phyloP scores from a whole-genome alignment of 2,113 vertebrate species.

The Gadus chalcogrammus region DNA sequence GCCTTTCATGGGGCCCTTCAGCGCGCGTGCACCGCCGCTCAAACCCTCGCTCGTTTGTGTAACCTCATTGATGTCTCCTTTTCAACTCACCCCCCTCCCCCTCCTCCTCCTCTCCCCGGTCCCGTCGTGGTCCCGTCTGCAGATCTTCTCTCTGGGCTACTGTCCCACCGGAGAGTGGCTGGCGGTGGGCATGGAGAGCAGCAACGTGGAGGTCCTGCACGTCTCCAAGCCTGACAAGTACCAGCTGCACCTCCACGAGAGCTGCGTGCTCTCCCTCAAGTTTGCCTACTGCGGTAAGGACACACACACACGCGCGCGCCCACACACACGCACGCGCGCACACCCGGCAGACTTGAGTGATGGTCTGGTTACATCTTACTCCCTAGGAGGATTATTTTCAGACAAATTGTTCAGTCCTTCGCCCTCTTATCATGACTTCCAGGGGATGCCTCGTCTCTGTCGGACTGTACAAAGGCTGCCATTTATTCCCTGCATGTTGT shows the following conservation, averaged over 20 bases:
- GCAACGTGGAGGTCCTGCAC: constrained; percentile 81
- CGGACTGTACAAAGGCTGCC: constrained; percentile 17
- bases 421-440: constrained; percentile 27
- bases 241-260: constrained; percentile 86
- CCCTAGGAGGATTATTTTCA: constrained; percentile 41
- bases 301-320: not conserved
- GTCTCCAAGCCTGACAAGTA: constrained; percentile 84
- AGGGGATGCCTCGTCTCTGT: constrained; percentile 21
- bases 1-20: too few species aligned
- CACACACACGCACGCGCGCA: not conserved
- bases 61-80: too few species aligned
- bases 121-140: not conserved
- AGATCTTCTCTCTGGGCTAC: constrained; percentile 87
- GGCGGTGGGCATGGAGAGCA: constrained; percentile 85
- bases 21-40: too few species aligned
- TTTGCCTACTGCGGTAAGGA: constrained; percentile 83
- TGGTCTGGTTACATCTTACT: constrained; percentile 28
- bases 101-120: not conserved
- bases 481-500: constrained; percentile 21
- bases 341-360: constrained; percentile 4
- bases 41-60: too few species aligned
- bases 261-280: constrained; percentile 87
- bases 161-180: constrained; percentile 85
- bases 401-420: constrained; percentile 38
- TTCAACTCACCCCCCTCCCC: not conserved